Base-by-base conservation (phyloP, 1,140 invertebrate genomes). In the Drosophila nikananu region DNA sequence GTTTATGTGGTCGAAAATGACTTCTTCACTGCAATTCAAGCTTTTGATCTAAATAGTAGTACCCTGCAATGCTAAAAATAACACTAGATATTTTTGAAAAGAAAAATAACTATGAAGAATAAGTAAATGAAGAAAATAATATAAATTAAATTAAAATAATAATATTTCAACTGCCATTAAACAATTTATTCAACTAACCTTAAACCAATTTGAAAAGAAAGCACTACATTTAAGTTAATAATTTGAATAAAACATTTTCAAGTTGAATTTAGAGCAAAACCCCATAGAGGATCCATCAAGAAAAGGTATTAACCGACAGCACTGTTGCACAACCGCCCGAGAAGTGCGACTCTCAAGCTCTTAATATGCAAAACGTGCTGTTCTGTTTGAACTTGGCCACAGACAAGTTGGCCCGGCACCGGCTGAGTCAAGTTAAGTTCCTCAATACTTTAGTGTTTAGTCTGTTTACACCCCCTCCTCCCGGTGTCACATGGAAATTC, bases 311-410 rank as follows among this genome's bases (percentile, higher is more conserved):
- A 39, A 12, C 54, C 52, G 19, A 23, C 52, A 37, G 13, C 52
- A 23, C 52, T 37, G 32, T 55, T 55, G 35, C 54, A 23, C 35
- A 57, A 37, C 54, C 35, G 3, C 9, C n/a, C 4, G 21, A 17
- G 32, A 68, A 70, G 65, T 64, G 32, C 42, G 23, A 55, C 27
- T 54, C 32, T 23, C n/a, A 13, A 42, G 41, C 55, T 77, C 67
- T 54, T 66, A 60, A 74, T 78, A 86, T 86, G 82, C 82, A 64
- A 86, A 86, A 86, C 82, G 83, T 75, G 78, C 71, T 63, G 54
- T 57, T 72, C 25, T 30, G 55, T 19, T 60, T 75, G 78, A 86
- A 81, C 82, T 86, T 86, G 83, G 64, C 79, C 82, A 81, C 49
- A 59, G 64, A 71, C 83, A 81, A 79, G 74, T 64, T 55, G 54